Conservation (phyloP, 37 sponge, comb jelly and placozoan genomes). For the Diacarnus erythraeanus region DNA sequence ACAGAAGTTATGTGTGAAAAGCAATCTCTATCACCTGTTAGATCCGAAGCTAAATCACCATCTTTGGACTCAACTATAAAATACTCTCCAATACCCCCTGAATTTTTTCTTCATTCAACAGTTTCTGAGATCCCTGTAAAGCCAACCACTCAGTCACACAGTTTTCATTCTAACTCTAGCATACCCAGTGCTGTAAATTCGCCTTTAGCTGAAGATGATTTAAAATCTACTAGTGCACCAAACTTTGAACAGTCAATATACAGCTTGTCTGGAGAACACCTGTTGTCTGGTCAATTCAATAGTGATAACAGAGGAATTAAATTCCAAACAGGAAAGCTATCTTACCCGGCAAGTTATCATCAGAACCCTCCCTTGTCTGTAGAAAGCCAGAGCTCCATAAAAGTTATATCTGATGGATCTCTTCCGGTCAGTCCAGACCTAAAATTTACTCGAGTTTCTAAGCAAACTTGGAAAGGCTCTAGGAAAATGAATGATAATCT, state of each 20-base stretch:
- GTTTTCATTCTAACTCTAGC: neutral
- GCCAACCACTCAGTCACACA: neutral
- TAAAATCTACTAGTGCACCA: neutral
- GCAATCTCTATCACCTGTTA: neutral
- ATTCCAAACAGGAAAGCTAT: neutral
- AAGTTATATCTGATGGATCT: slow-evolving; percentile 14
- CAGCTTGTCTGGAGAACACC: too few relatives aligned
- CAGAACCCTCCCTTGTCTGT: neutral
- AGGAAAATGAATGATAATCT: neutral
- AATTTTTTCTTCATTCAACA: slow-evolving; percentile 1
- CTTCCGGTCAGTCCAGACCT: slow-evolving; percentile 22
- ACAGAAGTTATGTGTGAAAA: too few relatives aligned
- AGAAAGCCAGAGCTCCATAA: neutral
- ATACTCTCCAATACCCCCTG: slow-evolving; percentile 8
- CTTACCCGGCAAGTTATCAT: neutral
- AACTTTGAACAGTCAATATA: neutral
- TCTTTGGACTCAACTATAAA: neutral
- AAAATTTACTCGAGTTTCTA: slow-evolving; percentile 23
- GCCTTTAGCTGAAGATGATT: neutral
- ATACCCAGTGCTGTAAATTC: neutral
- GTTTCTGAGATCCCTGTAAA: neutral
- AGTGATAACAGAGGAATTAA: neutral
- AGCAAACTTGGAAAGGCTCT: slow-evolving; percentile 5
- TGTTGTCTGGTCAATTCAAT: too few relatives aligned
- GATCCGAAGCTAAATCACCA: neutral